These are phyloP conservation scores for Drosophila prosaltans DNA, from an alignment of 1,140 invertebrate species.

Conservation along the genomic window DNA sequence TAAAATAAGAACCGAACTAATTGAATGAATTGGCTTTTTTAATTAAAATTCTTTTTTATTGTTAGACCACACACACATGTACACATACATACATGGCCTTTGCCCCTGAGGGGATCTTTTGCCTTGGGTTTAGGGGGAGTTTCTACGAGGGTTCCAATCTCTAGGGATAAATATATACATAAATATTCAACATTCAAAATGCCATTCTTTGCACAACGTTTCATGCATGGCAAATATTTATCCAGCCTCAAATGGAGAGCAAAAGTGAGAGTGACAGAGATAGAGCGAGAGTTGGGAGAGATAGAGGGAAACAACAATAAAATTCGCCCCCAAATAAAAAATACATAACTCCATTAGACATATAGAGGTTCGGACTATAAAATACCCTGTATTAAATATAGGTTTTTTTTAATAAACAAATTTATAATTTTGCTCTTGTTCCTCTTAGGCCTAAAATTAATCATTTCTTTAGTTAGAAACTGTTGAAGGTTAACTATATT, in stretches of 20 bases:
- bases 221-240: conserved; percentile 68
- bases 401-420: too few species aligned
- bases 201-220: conserved; percentile 57
- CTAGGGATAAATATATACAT: conserved; percentile 30
- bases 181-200: conserved; percentile 65
- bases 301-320: neutral
- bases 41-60: conserved; percentile 64
- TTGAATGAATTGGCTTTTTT: conserved; percentile 41
- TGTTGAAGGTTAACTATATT: too few species aligned
- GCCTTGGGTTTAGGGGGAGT: conserved; percentile 25
- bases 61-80: conserved; percentile 25
- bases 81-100: conserved; percentile 27
- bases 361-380: neutral
- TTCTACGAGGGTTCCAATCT: conserved; percentile 26
- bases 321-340: conserved; percentile 9
- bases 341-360: neutral
- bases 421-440: too few species aligned
- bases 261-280: conserved; percentile 1
- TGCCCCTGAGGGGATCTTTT: conserved; percentile 22
- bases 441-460: too few species aligned
- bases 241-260: conserved; percentile 24
- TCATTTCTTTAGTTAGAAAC: too few species aligned
- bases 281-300: neutral
- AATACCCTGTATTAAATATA: neutral
- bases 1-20: conserved; percentile 53